Evolutionary conservation across 2,797 vertebrate species (phyloP).

Genomic region (Sebastes oblongus): DNA sequence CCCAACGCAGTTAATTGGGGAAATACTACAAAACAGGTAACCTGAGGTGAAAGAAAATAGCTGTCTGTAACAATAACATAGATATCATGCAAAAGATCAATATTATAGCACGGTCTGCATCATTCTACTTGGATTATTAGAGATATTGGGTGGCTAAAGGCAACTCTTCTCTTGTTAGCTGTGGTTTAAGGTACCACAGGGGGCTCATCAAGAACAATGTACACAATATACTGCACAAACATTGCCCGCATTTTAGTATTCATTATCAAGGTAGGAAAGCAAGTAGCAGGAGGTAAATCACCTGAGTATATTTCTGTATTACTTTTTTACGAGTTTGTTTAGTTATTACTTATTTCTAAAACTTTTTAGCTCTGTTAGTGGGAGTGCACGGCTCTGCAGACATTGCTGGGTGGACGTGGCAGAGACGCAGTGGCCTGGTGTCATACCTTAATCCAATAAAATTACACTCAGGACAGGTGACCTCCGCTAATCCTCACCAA

Average conservation of each 20-base stretch:
- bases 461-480: slow-evolving; percentile 5
- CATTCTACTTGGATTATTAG: slow-evolving; percentile 19
- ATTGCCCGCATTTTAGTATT: not conserved
- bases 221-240: not conserved
- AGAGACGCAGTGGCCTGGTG: not conserved
- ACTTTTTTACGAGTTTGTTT: not conserved
- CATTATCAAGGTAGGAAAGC: not conserved
- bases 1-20: slow-evolving; percentile 11
- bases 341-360: not conserved
- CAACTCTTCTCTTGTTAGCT: slow-evolving; percentile 23
- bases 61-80: slow-evolving; percentile 13
- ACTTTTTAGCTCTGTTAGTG: not conserved
- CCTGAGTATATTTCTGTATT: not conserved
- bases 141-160: slow-evolving; percentile 34
- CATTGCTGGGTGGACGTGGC: not conserved
- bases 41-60: slow-evolving; percentile 25
- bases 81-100: slow-evolving; percentile 47
- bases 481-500: not conserved
- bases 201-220: slow-evolving; percentile 2
- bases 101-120: slow-evolving; percentile 24
- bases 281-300: not conserved
- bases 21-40: slow-evolving; percentile 35
- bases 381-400: not conserved
- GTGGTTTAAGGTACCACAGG: slow-evolving; percentile 22
- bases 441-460: slow-evolving; percentile 2